A percentile compares a stretch with the other conserved stretches of the same genome.
Conservation (phyloP, 2,113 vertebrate species). For the Jaculus jaculus region DNA sequence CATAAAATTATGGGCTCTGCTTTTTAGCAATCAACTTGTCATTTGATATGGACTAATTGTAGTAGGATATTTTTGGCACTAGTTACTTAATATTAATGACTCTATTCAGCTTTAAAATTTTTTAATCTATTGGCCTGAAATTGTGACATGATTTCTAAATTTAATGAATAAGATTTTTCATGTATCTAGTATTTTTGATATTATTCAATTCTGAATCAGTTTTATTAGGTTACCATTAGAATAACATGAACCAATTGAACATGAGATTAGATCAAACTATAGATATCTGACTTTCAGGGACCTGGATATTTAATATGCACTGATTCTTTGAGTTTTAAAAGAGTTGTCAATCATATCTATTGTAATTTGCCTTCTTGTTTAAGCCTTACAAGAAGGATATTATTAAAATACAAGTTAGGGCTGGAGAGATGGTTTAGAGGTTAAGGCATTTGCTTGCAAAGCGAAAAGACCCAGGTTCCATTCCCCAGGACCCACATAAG, state of each 20-base stretch:
- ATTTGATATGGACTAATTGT: neutral
- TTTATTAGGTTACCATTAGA: neutral
- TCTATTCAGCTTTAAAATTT: neutral
- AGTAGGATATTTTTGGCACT: neutral
- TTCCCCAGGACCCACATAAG: no score
- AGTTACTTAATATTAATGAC: slow-evolving; percentile 35
- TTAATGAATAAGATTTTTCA: slow-evolving; percentile 12
- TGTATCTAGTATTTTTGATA: neutral
- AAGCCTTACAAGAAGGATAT: neutral
- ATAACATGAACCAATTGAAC: slow-evolving; percentile 33
- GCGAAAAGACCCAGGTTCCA: no score
- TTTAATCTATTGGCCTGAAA: neutral
- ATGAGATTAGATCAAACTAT: neutral
- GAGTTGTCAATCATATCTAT: neutral
- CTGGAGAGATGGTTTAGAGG: no score
- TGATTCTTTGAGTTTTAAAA: slow-evolving; percentile 12
- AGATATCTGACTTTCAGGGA: neutral
- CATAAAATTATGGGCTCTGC: neutral
- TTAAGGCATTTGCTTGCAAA: no score
- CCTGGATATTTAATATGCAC: neutral
- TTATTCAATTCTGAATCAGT: slow-evolving; percentile 25
- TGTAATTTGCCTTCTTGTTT: neutral
- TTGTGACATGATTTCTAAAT: slow-evolving; percentile 20
- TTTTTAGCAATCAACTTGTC: neutral
- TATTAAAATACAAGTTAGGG: slow-evolving; percentile 11